Percentiles rank a stretch among this genome's conserved stretches.
Evolutionary conservation across 1,140 invertebrate genomes (phyloP).

Genomic region (Drosophila virilis): DNA sequence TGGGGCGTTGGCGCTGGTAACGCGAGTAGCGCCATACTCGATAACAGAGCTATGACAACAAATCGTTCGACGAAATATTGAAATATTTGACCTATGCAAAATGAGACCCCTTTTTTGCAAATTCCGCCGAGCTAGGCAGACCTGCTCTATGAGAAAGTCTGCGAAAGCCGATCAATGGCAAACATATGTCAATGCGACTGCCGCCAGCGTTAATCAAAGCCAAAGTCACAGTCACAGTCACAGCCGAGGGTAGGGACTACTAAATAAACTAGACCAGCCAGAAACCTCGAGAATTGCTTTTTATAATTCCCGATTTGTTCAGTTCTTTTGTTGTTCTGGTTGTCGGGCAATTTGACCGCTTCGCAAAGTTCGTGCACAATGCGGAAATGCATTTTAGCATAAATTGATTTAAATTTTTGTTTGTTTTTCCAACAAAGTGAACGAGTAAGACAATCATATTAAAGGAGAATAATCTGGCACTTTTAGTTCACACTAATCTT

Average conservation of each 20-base stretch:
- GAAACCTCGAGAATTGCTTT: constrained; percentile 1
- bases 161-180: constrained; percentile 25
- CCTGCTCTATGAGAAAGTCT: constrained; percentile 31
- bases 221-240: constrained; percentile 47
- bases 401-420: constrained; percentile 21
- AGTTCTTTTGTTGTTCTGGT: neutral
- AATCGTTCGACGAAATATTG: constrained; percentile 25
- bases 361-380: constrained; percentile 14
- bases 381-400: constrained; percentile 28
- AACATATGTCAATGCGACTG: constrained; percentile 20
- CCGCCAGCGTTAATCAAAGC: constrained; percentile 24
- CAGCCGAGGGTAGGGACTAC: neutral
- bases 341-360: constrained; percentile 43
- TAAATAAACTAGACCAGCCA: constrained; percentile 14
- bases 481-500: neutral
- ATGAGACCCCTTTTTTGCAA: constrained; percentile 9
- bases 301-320: neutral
- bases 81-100: constrained; percentile 52
- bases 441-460: neutral
- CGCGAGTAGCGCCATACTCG: constrained; percentile 31
- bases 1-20: constrained; percentile 18
- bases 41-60: constrained; percentile 42
- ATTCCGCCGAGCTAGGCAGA: constrained; percentile 29
- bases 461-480: neutral
- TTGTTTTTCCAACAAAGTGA: constrained; percentile 4